Evolutionary conservation across 2,888 invertebrate species (phyloP), one percentile per base, ranked within the genome.

Genomic region (Eristalinus sepulchralis): DNA sequence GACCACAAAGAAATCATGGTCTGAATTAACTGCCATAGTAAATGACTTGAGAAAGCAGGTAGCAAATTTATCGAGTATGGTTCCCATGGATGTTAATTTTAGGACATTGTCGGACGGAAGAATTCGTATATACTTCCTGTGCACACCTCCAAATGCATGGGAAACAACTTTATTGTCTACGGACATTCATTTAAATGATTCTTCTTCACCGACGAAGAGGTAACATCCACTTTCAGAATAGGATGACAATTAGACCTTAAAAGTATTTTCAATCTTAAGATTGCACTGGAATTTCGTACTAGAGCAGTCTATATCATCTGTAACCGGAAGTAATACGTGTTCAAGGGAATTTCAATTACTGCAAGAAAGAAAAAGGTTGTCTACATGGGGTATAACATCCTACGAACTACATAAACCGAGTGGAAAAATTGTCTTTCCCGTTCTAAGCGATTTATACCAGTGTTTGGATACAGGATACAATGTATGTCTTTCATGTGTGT

Each of bases 361-460:
- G 83, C 96, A 97, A 94, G 99, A 99, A 92, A 93, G 99, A 31
- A 98, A 98, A 93, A 94, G 99, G 73, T 94, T 98, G 57, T 96
- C 98, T 0, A 97, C 97, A 0, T 97, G 97, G 96, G 98, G 99
- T 24, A 98, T 99, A 77, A 98, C 98, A 0, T 97, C 97, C 0
- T 99, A 98, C 90, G 98, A 98, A 92, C 94, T 98, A 70, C 97
- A 98, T 89, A 94, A 95, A 36, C 94, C 94, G 8, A 95, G 96
- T 27, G 98, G 98, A 31, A 95, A 96, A 90, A 95, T 99, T 89
- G 95, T 98, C 80, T 98, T 98, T 93, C 97, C 98, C 13, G 97
- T 98, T 82, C 96, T 97, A 0, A 97, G 97, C 76, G 96, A 96
- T 83, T 94, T 99, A 87, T 98, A 97, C 92, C 96, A 97, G 75